phyloP scores from a whole-genome alignment of 1,140 invertebrate species.

The Drosophila grimshawi region DNA sequence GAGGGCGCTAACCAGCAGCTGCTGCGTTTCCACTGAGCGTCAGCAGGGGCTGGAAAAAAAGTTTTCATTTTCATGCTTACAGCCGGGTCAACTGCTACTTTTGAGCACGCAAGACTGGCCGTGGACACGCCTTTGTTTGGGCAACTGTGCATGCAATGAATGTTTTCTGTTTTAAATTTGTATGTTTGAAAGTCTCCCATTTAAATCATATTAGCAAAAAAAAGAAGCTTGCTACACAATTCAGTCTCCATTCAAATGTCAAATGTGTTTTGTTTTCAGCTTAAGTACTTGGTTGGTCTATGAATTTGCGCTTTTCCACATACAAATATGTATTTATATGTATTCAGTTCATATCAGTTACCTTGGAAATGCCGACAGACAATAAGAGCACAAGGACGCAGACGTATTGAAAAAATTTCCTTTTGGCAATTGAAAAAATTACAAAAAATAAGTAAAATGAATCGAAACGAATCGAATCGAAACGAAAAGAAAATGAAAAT shows the following conservation, averaged over 20 bases:
- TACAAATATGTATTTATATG: not conserved
- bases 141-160: not conserved
- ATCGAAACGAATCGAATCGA: not conserved
- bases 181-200: too few relatives aligned
- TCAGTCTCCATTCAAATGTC: too few relatives aligned
- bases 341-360: conserved; percentile 28
- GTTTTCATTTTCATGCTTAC: too few relatives aligned
- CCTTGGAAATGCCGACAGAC: conserved; percentile 22
- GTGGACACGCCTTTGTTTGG: not conserved
- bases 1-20: conserved; percentile 9
- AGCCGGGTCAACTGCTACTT: too few relatives aligned
- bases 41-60: not conserved
- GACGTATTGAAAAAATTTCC: conserved; percentile 18
- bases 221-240: too few relatives aligned
- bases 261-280: too few relatives aligned
- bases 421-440: conserved; percentile 24
- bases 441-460: not conserved
- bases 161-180: not conserved
- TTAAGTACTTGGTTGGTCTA: not conserved
- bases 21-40: conserved; percentile 3
- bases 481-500: not conserved
- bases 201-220: too few relatives aligned
- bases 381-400: not conserved
- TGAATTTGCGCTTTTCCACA: not conserved
- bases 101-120: too few relatives aligned